A percentile compares a stretch with the other conserved stretches of the same genome.
phyloP scores from a whole-genome alignment of 2,113 vertebrate genomes.

The Pomatostomus ruficeps region DNA sequence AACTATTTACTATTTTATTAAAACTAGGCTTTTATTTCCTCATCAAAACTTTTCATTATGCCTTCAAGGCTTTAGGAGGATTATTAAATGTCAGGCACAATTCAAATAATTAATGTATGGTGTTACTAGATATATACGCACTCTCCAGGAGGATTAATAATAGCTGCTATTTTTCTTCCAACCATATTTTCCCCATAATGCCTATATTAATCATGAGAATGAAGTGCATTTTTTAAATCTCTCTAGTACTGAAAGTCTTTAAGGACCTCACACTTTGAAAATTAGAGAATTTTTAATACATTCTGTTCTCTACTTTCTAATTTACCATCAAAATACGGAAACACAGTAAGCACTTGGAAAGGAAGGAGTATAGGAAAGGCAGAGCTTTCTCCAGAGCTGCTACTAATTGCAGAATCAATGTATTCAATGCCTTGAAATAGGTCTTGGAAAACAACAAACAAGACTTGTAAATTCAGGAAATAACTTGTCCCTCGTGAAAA shows the following conservation, averaged over 20 bases:
- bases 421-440: neutral
- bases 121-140: slow-evolving; percentile 44
- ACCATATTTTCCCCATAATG: slow-evolving; percentile 34
- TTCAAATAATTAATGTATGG: slow-evolving; percentile 74
- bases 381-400: neutral
- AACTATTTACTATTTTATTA: slow-evolving; percentile 58
- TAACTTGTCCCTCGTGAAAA: neutral
- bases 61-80: slow-evolving; percentile 37
- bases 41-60: slow-evolving; percentile 66
- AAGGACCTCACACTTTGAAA: slow-evolving; percentile 39
- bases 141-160: slow-evolving; percentile 64
- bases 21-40: slow-evolving; percentile 42
- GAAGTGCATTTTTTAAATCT: slow-evolving; percentile 37
- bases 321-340: slow-evolving; percentile 19
- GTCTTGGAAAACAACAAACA: neutral
- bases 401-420: neutral
- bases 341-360: neutral
- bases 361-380: neutral
- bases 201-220: slow-evolving; percentile 58
- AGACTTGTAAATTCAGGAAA: neutral
- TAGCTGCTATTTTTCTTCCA: slow-evolving; percentile 45
- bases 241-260: slow-evolving; percentile 7
- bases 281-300: neutral
- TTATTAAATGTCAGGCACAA: slow-evolving; percentile 70
- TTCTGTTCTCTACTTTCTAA: slow-evolving; percentile 3